Evolutionary conservation across 2,113 vertebrate species (phyloP), one percentile per base, ranked within the genome.

Genomic region (Microcebus tavaratra): DNA sequence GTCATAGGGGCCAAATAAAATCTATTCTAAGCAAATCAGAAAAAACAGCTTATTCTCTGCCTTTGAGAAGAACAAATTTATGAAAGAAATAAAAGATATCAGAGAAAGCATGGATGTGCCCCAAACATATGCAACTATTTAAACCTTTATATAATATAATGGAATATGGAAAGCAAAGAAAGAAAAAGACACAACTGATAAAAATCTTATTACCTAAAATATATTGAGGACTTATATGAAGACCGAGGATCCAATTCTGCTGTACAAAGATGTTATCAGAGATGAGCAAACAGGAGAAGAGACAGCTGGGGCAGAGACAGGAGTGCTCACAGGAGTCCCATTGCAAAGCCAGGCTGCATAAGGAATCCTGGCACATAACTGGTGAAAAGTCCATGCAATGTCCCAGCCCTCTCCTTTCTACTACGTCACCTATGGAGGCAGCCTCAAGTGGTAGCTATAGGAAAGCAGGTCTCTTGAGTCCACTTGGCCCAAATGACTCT

Each of bases 21-120:
- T 50, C 92, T 67, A 83, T 39, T 92, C 88, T 68, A 95, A 88
- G 63, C 70, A 91, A 88, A 39, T 57, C 75, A 78, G 63, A 95
- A 81, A 72, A 73, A 91, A 88, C 0, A 80, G 20, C 4, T 67
- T 65, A 80, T 81, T 93, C 45, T 76, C 72, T 86, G 83, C 59
- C 79, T 95, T 68, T 78, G 13, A 50, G 73, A 45, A 88, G 55
- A 94, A 59, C n/a, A 57, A 85, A 63, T 76, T 72, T 88, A 34
- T 55, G 53, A 70, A 5, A 55, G 23, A 29, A 92, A 95, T 11
- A 90, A 80, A 76, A 81, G 42, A 55, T 6, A 93, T 4, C 15
- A 53, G 39, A 96, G 15, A 61, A 73, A 87, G 88, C 50, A 75
- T 17, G 21, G 17, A 81, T 48, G 15, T 78, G 31, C 18, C 59